Base-by-base conservation (phyloP, 2,797 vertebrate species). In the Platalea minor region DNA sequence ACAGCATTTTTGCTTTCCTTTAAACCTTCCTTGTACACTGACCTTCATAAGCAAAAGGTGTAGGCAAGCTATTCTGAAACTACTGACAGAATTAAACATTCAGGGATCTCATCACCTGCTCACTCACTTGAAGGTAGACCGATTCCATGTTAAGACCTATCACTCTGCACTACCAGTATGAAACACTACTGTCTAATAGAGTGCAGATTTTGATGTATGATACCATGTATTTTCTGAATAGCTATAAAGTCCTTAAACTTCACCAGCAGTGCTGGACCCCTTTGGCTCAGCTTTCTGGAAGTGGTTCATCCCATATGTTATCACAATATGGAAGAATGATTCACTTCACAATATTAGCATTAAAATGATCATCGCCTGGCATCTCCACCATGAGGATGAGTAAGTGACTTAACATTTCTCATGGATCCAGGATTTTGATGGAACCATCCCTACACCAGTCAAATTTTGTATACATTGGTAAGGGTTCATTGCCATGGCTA, bases 401-500 rank as follows among this genome's bases (percentile, higher is more conserved):
- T 35, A 77, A 61, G 4, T n/a, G 18, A 64, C 7, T 46, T 51
- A 23, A 17, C 11, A 13, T 54, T 70, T 76, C 8, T 70, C 19
- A 48, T 28, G 6, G 20, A 57, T 65, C 17, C 18, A 48, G 33
- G 24, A 33, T 91, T 60, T 61, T 64, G 10, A 4, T 53, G 37
- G n/a, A 81, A 68, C 19, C 18, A 37, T 26, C 46, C 57, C 20
- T 43, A 60, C 10, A 50, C 4, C 0, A 3, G 20, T 35, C 17
- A 41, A 7, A 28, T 35, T 54, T 57, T 64, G 11, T 50, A 28
- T 46, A 13, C 3, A 4, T 63, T 70, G 39, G 5, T 31, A 65
- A 61, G 11, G 1, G 3, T 51, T 48, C 18, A 17, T 13, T 50
- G 7, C 7, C 3, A 0, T n/a, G 13, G 2, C 13, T 69, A 15